Percentiles rank a stretch among this genome's conserved stretches.
phyloP scores from a whole-genome alignment of 2,888 invertebrate genomes.

The Dasysyrphus albostriatus region DNA sequence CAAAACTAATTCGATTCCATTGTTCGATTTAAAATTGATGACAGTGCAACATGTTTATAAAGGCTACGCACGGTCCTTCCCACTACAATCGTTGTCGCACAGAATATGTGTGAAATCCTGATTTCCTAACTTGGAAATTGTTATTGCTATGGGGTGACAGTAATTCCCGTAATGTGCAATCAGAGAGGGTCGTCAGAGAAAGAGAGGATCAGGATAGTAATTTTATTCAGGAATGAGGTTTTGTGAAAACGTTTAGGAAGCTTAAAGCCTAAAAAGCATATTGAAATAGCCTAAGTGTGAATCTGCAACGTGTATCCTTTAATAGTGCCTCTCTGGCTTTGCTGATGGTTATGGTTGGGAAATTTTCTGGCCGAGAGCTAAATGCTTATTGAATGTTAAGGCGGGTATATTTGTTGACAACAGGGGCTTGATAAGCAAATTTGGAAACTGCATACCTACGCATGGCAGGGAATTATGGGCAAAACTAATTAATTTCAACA shows the following conservation, averaged over 20 bases:
- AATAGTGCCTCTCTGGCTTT: constrained; percentile 32
- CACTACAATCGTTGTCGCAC: constrained; percentile 6
- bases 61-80: constrained; percentile 42
- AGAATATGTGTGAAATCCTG: constrained; percentile 33
- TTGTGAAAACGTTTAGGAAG: constrained; percentile 56
- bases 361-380: constrained; percentile 34
- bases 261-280: constrained; percentile 54
- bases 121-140: constrained; percentile 70
- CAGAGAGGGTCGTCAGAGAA: constrained; percentile 1
- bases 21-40: constrained; percentile 76
- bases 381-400: constrained; percentile 61
- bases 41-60: constrained; percentile 71
- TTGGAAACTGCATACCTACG: constrained; percentile 39
- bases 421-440: constrained; percentile 46
- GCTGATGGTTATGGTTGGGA: constrained; percentile 47
- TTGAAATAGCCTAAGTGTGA: constrained; percentile 54
- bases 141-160: constrained; percentile 71
- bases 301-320: constrained; percentile 50
- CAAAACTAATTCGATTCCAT: constrained; percentile 76
- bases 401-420: constrained; percentile 46
- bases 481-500: constrained; percentile 39
- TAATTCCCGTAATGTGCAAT: constrained; percentile 66
- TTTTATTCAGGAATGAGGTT: constrained; percentile 38
- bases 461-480: constrained; percentile 14
- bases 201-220: constrained; percentile 27